These are phyloP conservation scores for Diarsia mendica DNA, from an alignment of 2,888 invertebrate species.

Conservation along the genomic window DNA sequence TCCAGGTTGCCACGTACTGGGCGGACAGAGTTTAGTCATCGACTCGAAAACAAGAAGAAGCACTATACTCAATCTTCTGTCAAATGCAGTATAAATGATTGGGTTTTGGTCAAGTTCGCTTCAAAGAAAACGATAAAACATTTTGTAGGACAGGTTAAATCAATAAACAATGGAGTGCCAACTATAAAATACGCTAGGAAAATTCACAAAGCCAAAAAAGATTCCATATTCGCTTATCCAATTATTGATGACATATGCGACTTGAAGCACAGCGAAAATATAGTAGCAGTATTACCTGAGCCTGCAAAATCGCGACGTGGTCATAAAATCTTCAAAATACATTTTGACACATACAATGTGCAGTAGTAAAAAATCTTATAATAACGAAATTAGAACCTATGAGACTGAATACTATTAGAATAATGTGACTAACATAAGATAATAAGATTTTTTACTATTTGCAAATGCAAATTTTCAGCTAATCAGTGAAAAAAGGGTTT, in stretches of 20 bases:
- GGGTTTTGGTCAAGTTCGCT: slow-evolving; percentile 6
- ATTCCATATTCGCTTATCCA: background rate
- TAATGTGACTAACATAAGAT: background rate
- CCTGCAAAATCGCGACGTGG: slow-evolving; percentile 36
- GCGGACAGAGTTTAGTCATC: too few relatives aligned
- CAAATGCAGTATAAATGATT: slow-evolving; percentile 9
- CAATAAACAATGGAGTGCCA: slow-evolving; percentile 4
- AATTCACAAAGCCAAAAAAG: background rate
- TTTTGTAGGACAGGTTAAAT: slow-evolving; percentile 9
- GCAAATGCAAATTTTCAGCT: too few relatives aligned
- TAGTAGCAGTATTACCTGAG: slow-evolving; percentile 38
- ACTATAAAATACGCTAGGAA: background rate
- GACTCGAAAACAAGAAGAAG: too few relatives aligned
- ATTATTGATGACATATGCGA: background rate
- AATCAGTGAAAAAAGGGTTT: too few relatives aligned
- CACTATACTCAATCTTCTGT: slow-evolving; percentile 3
- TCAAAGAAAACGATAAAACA: slow-evolving; percentile 14
- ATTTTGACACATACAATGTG: slow-evolving; percentile 22
- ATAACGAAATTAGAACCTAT: background rate
- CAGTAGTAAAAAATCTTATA: slow-evolving; percentile 16
- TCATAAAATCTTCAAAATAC: slow-evolving; percentile 26
- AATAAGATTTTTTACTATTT: background rate
- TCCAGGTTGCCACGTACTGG: too few relatives aligned
- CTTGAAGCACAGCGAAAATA: slow-evolving; percentile 18
- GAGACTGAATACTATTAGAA: slow-evolving; percentile 3